Evolutionary conservation across 1,140 invertebrate genomes (phyloP).

Genomic region (Helicoverpa armigera): DNA sequence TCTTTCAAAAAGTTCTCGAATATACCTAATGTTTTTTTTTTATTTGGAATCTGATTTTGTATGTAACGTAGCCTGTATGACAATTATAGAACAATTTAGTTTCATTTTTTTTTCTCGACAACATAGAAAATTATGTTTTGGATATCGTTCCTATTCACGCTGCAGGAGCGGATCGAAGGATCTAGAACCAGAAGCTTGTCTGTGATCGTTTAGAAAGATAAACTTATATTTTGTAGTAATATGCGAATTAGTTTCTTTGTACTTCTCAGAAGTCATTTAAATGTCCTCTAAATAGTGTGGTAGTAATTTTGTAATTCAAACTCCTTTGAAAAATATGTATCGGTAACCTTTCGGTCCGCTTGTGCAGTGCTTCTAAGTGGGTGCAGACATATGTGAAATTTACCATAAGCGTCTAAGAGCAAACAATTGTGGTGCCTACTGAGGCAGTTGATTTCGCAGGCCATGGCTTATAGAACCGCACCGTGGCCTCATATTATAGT

Average conservation of each 20-base stretch:
- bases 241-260: not conserved
- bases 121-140: slow-evolving; percentile 48
- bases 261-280: too few species aligned
- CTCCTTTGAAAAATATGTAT: too few species aligned
- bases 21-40: slow-evolving; percentile 6
- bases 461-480: slow-evolving; percentile 3
- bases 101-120: slow-evolving; percentile 26
- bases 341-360: not conserved
- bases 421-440: not conserved
- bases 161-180: slow-evolving; percentile 6
- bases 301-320: too few species aligned
- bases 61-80: slow-evolving; percentile 46
- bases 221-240: not conserved
- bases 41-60: slow-evolving; percentile 41
- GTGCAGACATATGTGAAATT: slow-evolving; percentile 31
- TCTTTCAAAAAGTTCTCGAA: slow-evolving; percentile 17
- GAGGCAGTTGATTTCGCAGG: not conserved
- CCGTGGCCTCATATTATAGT: slow-evolving; percentile 1
- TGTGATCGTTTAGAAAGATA: too few species aligned
- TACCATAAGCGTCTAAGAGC: slow-evolving; percentile 19
- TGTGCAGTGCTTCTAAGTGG: slow-evolving; percentile 4
- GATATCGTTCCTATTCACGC: slow-evolving; percentile 38
- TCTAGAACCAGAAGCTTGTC: not conserved
- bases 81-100: slow-evolving; percentile 55
- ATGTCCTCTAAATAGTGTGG: too few species aligned